Evolutionary conservation across 2,113 vertebrate species (phyloP).

Genomic region (Tinamus guttatus): DNA sequence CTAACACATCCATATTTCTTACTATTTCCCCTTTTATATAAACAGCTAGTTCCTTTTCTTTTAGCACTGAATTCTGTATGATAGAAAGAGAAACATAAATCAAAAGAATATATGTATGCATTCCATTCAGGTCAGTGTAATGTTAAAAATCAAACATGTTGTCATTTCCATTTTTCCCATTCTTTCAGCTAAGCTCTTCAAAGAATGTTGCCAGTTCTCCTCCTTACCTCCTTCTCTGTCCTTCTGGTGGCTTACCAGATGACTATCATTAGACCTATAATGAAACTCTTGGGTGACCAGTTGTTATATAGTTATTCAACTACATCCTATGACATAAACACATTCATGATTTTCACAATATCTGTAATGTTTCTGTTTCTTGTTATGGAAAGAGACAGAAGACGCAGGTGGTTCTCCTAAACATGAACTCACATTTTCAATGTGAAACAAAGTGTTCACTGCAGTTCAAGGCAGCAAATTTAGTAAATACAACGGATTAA

Average conservation of each 20-base stretch:
- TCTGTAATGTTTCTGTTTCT: background rate
- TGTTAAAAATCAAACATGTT: background rate
- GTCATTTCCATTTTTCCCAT: background rate
- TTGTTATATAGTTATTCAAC: background rate
- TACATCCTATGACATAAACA: background rate
- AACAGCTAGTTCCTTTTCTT: background rate
- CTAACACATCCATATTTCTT: background rate
- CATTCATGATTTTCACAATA: background rate
- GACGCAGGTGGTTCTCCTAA: background rate
- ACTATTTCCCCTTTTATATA: background rate
- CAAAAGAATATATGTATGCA: background rate
- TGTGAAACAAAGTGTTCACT: background rate
- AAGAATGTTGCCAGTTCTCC: background rate
- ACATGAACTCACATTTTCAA: background rate
- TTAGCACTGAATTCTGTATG: background rate
- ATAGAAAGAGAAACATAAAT: background rate
- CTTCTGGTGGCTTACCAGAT: conserved; percentile 4
- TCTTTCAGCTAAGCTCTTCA: background rate
- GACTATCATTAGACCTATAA: background rate
- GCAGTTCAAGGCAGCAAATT: background rate
- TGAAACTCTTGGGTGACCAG: background rate
- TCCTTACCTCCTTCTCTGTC: background rate
- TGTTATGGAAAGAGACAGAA: background rate
- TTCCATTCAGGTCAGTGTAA: background rate
- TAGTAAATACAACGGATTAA: background rate